Conservation (phyloP, 2,113 vertebrate species). For the Stigmatopora nigra region DNA sequence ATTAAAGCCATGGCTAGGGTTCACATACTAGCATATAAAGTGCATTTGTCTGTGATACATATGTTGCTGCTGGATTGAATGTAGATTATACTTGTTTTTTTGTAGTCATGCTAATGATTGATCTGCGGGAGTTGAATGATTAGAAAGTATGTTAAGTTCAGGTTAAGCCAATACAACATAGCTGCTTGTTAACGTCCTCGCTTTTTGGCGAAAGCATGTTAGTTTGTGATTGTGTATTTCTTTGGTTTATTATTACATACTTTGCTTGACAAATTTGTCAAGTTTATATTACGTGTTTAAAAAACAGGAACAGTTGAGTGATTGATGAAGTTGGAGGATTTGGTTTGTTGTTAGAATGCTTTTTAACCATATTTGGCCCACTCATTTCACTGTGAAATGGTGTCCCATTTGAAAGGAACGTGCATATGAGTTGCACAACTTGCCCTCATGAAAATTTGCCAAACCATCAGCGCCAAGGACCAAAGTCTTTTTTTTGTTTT, state of each 20-base stretch:
- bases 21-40: background rate
- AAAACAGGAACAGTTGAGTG: no score
- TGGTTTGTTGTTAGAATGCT: no score
- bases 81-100: background rate
- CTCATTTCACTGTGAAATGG: background rate
- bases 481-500: no score
- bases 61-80: background rate
- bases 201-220: background rate
- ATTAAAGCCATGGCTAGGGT: background rate
- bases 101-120: background rate
- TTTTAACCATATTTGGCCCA: no score
- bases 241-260: no score
- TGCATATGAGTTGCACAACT: background rate
- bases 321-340: no score
- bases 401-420: background rate
- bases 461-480: no score
- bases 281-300: no score
- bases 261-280: no score
- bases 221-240: background rate
- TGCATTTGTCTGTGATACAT: background rate
- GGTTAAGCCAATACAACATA: background rate
- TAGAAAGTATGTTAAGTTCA: background rate
- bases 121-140: background rate
- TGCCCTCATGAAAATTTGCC: no score
- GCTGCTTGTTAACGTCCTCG: background rate